Percentiles rank a stretch among this genome's conserved stretches.
Evolutionary conservation across 1,140 invertebrate species (phyloP).

Genomic region (Drosophila serrata): DNA sequence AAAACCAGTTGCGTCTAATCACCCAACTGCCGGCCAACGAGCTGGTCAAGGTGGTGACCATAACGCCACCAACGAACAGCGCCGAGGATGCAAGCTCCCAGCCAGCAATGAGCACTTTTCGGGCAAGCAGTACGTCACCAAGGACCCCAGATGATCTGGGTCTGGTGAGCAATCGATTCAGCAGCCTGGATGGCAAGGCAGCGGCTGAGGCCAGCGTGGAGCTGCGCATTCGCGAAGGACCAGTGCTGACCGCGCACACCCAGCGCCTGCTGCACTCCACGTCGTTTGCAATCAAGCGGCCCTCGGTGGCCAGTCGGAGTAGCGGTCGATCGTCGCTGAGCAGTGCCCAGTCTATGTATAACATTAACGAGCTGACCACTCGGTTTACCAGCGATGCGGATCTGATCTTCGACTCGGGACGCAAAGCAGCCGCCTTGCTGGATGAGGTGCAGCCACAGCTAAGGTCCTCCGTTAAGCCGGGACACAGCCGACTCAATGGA

Average conservation of each 20-base stretch:
- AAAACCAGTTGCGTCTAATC: conserved; percentile 54
- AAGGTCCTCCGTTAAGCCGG: conserved; percentile 65
- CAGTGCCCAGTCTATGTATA: conserved; percentile 76
- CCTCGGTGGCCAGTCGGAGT: conserved; percentile 70
- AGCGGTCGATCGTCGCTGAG: conserved; percentile 73
- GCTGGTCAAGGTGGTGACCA: conserved; percentile 69
- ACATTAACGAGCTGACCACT: conserved; percentile 72
- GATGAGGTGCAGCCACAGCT: conserved; percentile 74
- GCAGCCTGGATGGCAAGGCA: conserved; percentile 33
- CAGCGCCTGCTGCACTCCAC: conserved; percentile 75
- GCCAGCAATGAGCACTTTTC: conserved; percentile 69
- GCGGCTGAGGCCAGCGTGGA: conserved; percentile 35
- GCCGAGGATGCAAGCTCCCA: conserved; percentile 46
- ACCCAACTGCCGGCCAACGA: conserved; percentile 60
- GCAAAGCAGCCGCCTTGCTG: conserved; percentile 70
- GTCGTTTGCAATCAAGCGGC: conserved; percentile 81
- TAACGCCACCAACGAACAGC: conserved; percentile 54
- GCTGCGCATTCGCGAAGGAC: conserved; percentile 67
- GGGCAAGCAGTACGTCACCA: conserved; percentile 29
- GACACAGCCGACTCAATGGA: conserved; percentile 38
- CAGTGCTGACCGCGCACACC: conserved; percentile 58
- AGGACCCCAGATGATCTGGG: conserved; percentile 64
- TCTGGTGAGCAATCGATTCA: conserved; percentile 66
- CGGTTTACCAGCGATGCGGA: conserved; percentile 66
- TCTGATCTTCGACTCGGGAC: conserved; percentile 65